A percentile compares a stretch with the other conserved stretches of the same genome.
phyloP scores from a whole-genome alignment of 1,140 invertebrate genomes.

The Pseudomyrmex cubaensis region DNA sequence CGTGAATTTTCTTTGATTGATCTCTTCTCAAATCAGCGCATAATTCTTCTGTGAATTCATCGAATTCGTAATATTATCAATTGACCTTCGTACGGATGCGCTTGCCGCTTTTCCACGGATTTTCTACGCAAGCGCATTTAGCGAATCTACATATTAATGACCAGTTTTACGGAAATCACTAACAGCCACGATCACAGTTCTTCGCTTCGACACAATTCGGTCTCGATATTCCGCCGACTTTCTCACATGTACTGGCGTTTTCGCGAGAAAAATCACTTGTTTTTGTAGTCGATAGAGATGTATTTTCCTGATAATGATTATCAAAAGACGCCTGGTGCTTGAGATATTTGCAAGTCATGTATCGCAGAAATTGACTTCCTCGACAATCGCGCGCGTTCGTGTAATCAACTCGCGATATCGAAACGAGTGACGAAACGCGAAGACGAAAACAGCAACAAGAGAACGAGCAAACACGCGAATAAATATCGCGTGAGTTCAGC shows the following conservation, averaged over 20 bases:
- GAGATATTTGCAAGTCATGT: background rate
- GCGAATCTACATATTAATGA: background rate
- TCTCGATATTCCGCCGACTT: background rate
- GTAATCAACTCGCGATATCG: background rate
- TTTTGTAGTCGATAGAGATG: background rate
- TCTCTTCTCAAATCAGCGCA: background rate
- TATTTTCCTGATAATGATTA: background rate
- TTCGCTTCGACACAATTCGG: background rate
- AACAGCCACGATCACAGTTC: no score
- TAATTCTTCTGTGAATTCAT: background rate
- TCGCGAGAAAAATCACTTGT: background rate
- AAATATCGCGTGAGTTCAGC: constrained; percentile 24
- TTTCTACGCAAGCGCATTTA: background rate
- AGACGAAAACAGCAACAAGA: background rate
- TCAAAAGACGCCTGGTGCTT: background rate
- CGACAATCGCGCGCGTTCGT: background rate
- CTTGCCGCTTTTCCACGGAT: no score
- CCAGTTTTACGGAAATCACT: background rate
- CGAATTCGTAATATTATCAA: background rate
- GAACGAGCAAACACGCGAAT: background rate
- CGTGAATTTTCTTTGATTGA: background rate
- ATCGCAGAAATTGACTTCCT: background rate
- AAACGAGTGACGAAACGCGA: background rate
- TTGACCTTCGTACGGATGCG: background rate
- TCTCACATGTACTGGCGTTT: background rate